Conservation (phyloP, 2,888 invertebrate genomes). For the Cheilosia urbana region DNA sequence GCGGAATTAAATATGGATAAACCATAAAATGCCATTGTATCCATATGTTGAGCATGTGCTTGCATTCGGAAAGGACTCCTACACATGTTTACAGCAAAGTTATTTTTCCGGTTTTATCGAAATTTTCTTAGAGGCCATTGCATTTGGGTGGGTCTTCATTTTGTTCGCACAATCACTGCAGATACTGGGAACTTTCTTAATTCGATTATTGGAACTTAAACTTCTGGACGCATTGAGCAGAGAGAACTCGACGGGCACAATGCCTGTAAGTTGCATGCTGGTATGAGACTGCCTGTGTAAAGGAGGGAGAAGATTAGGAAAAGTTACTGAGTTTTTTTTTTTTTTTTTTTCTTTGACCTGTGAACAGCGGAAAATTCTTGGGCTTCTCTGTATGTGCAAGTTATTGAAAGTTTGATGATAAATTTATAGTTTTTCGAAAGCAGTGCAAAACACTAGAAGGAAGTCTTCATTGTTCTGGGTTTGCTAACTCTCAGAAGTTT, state of each 20-base stretch:
- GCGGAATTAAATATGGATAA: constrained; percentile 51
- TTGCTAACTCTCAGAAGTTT: constrained; percentile 39
- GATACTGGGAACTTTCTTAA: constrained; percentile 67
- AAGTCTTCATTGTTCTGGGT: constrained; percentile 22
- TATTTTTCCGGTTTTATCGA: constrained; percentile 18
- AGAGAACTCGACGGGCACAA: constrained; percentile 21
- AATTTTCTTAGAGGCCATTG: constrained; percentile 33
- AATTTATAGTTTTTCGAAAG: constrained; percentile 73
- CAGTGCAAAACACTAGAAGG: constrained; percentile 49
- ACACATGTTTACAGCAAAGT: constrained; percentile 32
- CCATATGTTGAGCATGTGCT: constrained; percentile 3
- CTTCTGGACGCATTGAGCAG: constrained; percentile 63
- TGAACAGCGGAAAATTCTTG: constrained; percentile 34
- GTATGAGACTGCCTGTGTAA: constrained; percentile 24
- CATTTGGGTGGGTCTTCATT: not conserved
- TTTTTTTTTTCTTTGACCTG: constrained; percentile 8
- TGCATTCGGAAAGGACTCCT: not conserved
- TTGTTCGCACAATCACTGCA: constrained; percentile 57
- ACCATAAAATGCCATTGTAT: constrained; percentile 23
- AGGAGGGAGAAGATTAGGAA: constrained; percentile 53
- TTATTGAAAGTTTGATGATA: constrained; percentile 76
- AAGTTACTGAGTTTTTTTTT: constrained; percentile 49
- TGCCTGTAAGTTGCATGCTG: constrained; percentile 22
- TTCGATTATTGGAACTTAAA: constrained; percentile 70
- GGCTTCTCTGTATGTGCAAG: constrained; percentile 53